phyloP scores from a whole-genome alignment of 2,888 invertebrate genomes.

The Morinoia aosen region DNA sequence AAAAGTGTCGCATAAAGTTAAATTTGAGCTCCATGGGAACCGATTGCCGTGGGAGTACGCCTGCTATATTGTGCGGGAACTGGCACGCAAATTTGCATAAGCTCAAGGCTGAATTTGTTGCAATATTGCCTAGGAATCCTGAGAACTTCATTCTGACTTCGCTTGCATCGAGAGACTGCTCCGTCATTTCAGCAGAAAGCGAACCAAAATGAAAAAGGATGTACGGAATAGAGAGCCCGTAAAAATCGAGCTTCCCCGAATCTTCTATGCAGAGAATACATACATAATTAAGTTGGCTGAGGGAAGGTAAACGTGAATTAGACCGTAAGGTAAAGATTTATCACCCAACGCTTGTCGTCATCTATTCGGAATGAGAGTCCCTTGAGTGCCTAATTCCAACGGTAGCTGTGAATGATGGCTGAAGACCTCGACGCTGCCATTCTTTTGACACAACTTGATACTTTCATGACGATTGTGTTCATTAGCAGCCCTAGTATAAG shows the following conservation, averaged over 20 bases:
- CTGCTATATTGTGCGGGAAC: slow-evolving; percentile 40
- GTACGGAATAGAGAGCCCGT: background rate
- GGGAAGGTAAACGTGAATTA: background rate
- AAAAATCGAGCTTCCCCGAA: background rate
- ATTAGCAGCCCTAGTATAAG: no score
- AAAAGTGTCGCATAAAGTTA: slow-evolving; percentile 45
- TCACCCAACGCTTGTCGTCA: background rate
- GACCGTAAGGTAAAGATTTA: background rate
- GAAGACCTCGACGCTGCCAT: background rate
- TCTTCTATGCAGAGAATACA: background rate
- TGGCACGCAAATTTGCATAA: slow-evolving; percentile 24
- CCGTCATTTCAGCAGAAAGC: background rate
- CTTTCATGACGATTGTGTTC: no score
- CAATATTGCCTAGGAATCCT: slow-evolving; percentile 20
- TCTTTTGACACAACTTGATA: no score
- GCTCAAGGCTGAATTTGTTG: slow-evolving; percentile 32
- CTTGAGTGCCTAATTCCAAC: background rate
- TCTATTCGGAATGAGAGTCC: background rate
- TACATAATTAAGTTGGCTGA: background rate
- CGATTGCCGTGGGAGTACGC: slow-evolving; percentile 35
- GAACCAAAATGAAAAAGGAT: background rate
- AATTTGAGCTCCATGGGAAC: slow-evolving; percentile 1
- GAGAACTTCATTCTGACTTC: slow-evolving; percentile 1
- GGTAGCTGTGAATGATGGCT: background rate
- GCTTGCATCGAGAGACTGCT: background rate